phyloP scores from a whole-genome alignment of 2,113 vertebrate genomes.

The Phocoena sinus region DNA sequence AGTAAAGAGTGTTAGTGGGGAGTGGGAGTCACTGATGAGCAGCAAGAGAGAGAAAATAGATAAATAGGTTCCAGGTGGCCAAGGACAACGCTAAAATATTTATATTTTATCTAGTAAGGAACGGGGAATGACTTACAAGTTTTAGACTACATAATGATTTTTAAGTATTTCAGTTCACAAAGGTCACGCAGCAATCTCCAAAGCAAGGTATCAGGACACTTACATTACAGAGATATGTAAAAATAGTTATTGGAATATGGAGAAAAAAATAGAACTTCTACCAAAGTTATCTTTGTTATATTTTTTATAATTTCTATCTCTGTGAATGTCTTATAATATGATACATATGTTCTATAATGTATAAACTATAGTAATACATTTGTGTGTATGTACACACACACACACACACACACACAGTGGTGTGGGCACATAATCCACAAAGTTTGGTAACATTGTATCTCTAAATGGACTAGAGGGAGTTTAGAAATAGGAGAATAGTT shows the following conservation, averaged over 20 bases:
- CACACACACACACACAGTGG: fast-evolving
- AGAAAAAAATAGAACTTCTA: not conserved
- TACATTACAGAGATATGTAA: not conserved
- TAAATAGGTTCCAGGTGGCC: not conserved
- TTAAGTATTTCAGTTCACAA: not conserved
- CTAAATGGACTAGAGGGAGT: not conserved
- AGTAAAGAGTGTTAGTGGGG: not conserved
- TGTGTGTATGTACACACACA: not conserved
- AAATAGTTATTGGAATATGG: not conserved
- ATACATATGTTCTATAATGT: not conserved
- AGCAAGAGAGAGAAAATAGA: not conserved
- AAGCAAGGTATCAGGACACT: not conserved
- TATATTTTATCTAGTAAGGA: not conserved
- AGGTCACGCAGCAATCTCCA: not conserved
- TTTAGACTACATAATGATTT: not conserved
- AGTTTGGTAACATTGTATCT: not conserved
- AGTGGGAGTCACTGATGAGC: not conserved
- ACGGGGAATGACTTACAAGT: not conserved
- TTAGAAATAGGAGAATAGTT: not conserved
- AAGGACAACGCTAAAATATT: not conserved
- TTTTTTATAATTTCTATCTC: not conserved
- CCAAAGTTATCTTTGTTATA: not conserved
- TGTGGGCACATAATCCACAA: not conserved
- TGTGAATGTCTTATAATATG: not conserved
- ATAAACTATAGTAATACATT: not conserved